Evolutionary conservation across 2,888 invertebrate species (phyloP), one percentile per base, ranked within the genome.

Genomic region (Lucinisca nassula): DNA sequence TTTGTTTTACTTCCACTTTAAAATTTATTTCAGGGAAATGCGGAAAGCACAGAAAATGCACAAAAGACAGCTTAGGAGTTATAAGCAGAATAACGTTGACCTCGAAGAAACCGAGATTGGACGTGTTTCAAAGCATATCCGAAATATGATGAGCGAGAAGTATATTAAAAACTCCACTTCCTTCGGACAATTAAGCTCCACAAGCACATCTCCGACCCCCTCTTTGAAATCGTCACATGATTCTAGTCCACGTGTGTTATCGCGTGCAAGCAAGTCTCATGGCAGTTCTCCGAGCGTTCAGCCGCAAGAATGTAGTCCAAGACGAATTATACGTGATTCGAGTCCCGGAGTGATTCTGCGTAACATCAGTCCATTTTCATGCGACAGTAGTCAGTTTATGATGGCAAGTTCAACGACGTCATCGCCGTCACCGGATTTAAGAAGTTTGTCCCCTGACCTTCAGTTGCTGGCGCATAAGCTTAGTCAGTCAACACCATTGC

Each of bases 81-180:
- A 61, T 32, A 51, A 88, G 49, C 76, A 73, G 35, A 77, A 74
- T 6, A 78, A 87, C 8, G 55, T 84, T 0, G 81, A 88, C 12
- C 40, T 89, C 24, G 90, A 90, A 32, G 73, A 90, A 12, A 91
- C 92, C 2, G 91, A 91, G 58, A 85, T 92, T 4, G 92, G 91
- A 45, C 84, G 84, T 67, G 85, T 91, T 14, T 86, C 89, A 35
- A 38, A 58, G 35, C 79, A 85, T 12, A 38, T 92, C 24, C 38
- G 90, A 40, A 84, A 79, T 38, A 38, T 91, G 21, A 91, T 91
- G 90, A 83, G 80, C 14, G 70, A 38, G 8, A 14, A 76, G 17
- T 74, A 74, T 30, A 38, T 74, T 12, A 74, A 45, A n/a, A 10
- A n/a, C 1, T n/a, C 35, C 17, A 17, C 35, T 1, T 21, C 35